Evolutionary conservation across 2,888 invertebrate species (phyloP), one percentile per base, ranked within the genome.

Genomic region (Perithous albicinctus): DNA sequence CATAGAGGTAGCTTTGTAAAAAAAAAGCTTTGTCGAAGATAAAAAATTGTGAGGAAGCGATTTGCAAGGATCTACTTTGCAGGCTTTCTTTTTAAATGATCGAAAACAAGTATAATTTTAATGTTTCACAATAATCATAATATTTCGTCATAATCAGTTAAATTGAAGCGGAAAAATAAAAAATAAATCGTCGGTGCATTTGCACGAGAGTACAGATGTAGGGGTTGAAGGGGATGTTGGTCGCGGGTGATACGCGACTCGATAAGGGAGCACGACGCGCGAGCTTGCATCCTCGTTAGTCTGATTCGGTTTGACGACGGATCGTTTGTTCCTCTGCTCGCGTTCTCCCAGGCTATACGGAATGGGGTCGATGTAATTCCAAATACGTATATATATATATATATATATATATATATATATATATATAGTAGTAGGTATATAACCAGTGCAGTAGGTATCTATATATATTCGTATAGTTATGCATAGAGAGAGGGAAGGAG

Each of bases 301-400:
- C 83, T 85, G 86, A 88, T 87, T 87, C 81, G 77, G 78, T 87
- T 87, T 84, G 84, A 82, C 80, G 79, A 63, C 41, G 72, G 70
- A 81, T 84, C 80, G 78, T 79, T 76, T 83, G 79, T 64, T 64
- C 18, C 63, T 7, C 32, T 26, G 20, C 59, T 43, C 66, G 38
- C 12, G 64, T 56, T 67, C 26, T 76, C 18, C 26, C 61, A 10
- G 12, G 48, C 75, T 46, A 29, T 70, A 20, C 70, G 75, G 46
- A 76, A 76, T 70, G 67, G 51, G 63, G 51, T 69, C 67, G 69
- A 74, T 79, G 67, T 74, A 75, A 80, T 75, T 70, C 54, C 74
- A 38, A 54, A 70, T 74, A 26, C 38, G n/a, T 32, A 29, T 6
- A 12, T 29, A 54, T 5, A 18, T 18, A 18, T 4, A 46, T n/a